Conservation (phyloP, 2,113 vertebrate species). For the Meles meles region DNA sequence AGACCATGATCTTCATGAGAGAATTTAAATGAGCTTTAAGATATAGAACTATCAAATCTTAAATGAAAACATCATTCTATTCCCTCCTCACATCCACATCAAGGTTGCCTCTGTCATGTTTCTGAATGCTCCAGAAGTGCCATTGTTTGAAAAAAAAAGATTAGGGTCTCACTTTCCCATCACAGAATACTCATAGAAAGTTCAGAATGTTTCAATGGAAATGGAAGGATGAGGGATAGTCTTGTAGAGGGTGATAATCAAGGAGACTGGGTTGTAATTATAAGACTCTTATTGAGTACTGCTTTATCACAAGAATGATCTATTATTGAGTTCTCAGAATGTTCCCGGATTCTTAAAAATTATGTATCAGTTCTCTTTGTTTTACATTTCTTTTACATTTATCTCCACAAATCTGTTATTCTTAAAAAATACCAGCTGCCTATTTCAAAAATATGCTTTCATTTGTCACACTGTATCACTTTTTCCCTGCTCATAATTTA, state of each 20-base stretch:
- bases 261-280: background rate
- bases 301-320: background rate
- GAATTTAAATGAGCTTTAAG: background rate
- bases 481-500: background rate
- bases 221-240: background rate
- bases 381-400: conserved; percentile 1
- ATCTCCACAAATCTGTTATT: background rate
- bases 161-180: background rate
- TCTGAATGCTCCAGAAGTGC: background rate
- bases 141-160: background rate
- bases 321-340: background rate
- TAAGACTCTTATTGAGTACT: background rate
- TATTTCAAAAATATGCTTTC: background rate
- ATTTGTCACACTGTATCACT: background rate
- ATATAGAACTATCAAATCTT: background rate
- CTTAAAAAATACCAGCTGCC: background rate
- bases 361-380: background rate
- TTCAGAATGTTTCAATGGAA: background rate
- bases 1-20: conserved; percentile 13
- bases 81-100: background rate
- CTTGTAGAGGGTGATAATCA: background rate
- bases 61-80: conserved; percentile 1
- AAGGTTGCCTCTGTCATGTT: background rate
- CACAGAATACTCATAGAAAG: background rate
- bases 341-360: background rate